Percentiles rank a stretch among this genome's conserved stretches.
These are phyloP conservation scores for Ara ararauna DNA, from an alignment of 2,797 vertebrate genomes.

Conservation along the genomic window DNA sequence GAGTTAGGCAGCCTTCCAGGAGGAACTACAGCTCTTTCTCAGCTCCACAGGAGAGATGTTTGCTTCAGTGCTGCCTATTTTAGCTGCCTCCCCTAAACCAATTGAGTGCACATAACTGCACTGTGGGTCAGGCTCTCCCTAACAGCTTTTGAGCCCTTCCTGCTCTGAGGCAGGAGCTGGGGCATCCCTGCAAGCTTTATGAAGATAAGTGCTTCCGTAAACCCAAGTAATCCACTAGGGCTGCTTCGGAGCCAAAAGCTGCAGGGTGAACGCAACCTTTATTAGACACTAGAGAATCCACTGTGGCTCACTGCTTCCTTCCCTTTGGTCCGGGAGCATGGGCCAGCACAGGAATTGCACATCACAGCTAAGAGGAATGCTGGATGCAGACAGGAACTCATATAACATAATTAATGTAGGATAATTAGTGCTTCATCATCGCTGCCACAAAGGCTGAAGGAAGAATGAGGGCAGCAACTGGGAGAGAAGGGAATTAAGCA, in stretches of 20 bases:
- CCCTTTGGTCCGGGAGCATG: rapidly evolving
- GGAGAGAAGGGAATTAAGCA: background rate
- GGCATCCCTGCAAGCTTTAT: background rate
- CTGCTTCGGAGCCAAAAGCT: background rate
- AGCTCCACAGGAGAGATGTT: background rate
- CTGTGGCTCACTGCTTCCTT: rapidly evolving
- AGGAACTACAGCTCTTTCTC: background rate
- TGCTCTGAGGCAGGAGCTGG: background rate
- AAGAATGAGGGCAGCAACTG: background rate
- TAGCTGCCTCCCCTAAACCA: background rate
- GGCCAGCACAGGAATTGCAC: background rate
- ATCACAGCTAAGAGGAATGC: background rate
- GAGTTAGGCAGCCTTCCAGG: background rate
- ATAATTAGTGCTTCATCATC: background rate
- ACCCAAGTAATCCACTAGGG: background rate
- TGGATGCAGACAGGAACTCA: background rate
- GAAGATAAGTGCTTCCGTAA: background rate
- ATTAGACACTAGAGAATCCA: background rate
- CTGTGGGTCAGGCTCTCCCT: background rate
- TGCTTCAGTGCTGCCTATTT: background rate
- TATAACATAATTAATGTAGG: background rate
- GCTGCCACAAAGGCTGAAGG: background rate
- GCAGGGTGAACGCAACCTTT: background rate
- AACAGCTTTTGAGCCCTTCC: background rate
- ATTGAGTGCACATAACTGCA: background rate